phyloP scores from a whole-genome alignment of 2,888 invertebrate species.

The Orchestes rusci region DNA sequence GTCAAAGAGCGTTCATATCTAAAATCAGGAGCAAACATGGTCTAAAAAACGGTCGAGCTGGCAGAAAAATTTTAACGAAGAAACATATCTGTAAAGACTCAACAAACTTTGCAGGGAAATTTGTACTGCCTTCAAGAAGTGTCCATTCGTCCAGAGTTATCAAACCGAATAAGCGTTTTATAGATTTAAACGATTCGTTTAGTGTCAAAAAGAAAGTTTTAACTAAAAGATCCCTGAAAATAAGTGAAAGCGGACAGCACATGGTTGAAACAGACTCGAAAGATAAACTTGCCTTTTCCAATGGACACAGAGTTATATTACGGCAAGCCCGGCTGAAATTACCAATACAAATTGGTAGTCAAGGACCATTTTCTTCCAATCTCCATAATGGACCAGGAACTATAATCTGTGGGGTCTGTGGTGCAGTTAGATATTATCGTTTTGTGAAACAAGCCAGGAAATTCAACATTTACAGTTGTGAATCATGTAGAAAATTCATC shows the following conservation, averaged over 20 bases:
- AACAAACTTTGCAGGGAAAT: conserved; percentile 50
- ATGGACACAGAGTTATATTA: conserved; percentile 59
- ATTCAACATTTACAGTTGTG: conserved; percentile 79
- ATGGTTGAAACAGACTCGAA: conserved; percentile 27
- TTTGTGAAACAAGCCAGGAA: conserved; percentile 74
- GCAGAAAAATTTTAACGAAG: conserved; percentile 28
- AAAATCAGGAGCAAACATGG: conserved; percentile 33
- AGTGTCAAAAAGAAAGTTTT: conserved; percentile 39
- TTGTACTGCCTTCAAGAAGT: conserved; percentile 72
- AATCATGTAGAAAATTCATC: conserved; percentile 80
- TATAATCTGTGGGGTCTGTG: conserved; percentile 73
- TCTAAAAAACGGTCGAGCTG: conserved; percentile 27
- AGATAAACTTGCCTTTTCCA: conserved; percentile 42
- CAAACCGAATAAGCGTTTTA: conserved; percentile 79
- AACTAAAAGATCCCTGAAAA: conserved; percentile 28
- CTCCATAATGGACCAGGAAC: conserved; percentile 47
- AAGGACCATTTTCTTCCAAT: conserved; percentile 61
- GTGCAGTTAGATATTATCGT: conserved; percentile 66
- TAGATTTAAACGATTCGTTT: conserved; percentile 43
- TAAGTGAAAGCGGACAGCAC: conserved; percentile 20
- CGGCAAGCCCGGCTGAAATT: conserved; percentile 44
- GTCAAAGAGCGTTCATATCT: conserved; percentile 34
- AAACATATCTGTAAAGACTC: conserved; percentile 30
- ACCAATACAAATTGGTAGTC: conserved; percentile 48
- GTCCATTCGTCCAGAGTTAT: conserved; percentile 80